Evolutionary conservation across 2,888 invertebrate species (phyloP).

Genomic region (Polia nebulosa): DNA sequence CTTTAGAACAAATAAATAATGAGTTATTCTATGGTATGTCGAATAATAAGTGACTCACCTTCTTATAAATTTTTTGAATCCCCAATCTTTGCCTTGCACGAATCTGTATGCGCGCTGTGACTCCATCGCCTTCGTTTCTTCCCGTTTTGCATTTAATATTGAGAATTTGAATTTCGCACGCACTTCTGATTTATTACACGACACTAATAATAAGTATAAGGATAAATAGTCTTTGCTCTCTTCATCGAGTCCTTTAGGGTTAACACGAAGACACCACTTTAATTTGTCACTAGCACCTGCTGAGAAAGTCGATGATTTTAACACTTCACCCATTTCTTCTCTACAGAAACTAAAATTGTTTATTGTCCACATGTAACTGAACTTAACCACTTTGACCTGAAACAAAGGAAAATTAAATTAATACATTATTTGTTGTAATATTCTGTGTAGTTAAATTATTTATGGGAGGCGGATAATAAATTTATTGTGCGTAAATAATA

Average conservation of each 20-base stretch:
- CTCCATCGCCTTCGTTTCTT: conserved; percentile 99
- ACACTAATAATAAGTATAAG: conserved; percentile 99
- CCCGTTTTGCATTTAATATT: conserved; percentile 99
- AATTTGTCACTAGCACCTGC: conserved; percentile 99
- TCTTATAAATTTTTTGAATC: conserved; percentile 99
- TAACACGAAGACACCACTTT: conserved; percentile 99
- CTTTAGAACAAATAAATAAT: conserved; percentile 1
- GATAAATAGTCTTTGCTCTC: conserved; percentile 99
- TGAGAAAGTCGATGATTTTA: conserved; percentile 99
- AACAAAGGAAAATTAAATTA: conserved; percentile 80
- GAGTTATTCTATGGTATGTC: neutral
- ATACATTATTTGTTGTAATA: conserved; percentile 59
- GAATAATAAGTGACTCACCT: conserved; percentile 79
- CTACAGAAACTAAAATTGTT: conserved; percentile 99
- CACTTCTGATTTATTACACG: conserved; percentile 99
- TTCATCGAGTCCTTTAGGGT: conserved; percentile 99
- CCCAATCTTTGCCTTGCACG: conserved; percentile 99
- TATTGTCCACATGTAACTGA: conserved; percentile 99
- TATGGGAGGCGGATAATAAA: neutral
- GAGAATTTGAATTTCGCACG: conserved; percentile 99
- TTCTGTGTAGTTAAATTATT: conserved; percentile 19
- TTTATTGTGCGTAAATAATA: neutral
- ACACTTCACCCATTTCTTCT: conserved; percentile 99
- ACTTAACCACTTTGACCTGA: conserved; percentile 99
- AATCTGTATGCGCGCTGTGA: conserved; percentile 99